Evolutionary conservation across 2,797 vertebrate species (phyloP).

Genomic region (Lerista edwardsae): DNA sequence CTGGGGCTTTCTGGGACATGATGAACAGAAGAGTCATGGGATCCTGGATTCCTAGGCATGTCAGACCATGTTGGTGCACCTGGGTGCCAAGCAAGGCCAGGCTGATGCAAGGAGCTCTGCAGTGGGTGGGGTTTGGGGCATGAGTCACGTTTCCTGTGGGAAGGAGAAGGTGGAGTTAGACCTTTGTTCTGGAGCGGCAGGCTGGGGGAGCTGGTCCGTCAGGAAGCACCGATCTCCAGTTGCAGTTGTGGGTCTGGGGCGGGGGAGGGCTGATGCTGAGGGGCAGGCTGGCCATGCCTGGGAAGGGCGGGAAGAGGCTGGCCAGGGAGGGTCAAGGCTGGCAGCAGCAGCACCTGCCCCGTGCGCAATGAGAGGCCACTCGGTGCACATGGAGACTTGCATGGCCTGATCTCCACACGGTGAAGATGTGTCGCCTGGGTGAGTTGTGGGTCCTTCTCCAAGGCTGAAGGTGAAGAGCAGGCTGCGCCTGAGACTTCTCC

Average conservation of each 20-base stretch:
- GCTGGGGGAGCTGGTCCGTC: conserved; percentile 64
- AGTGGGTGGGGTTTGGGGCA: conserved; percentile 45
- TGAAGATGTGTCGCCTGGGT: conserved; percentile 62
- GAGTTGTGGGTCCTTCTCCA: conserved; percentile 17
- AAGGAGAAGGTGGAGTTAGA: conserved; percentile 54
- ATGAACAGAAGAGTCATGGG: not conserved
- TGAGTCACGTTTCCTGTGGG: conserved; percentile 38
- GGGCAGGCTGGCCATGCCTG: not conserved
- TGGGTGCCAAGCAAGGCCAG: not conserved
- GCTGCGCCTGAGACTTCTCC: too few relatives aligned
- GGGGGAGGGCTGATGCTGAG: fast-evolving
- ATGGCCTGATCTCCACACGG: fast-evolving
- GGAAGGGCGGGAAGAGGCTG: not conserved
- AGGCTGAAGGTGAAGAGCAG: too few relatives aligned
- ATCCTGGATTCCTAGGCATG: not conserved
- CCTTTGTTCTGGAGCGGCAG: not conserved
- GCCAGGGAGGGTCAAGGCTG: not conserved
- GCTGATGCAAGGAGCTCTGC: not conserved
- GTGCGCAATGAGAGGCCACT: not conserved
- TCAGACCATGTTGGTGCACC: not conserved
- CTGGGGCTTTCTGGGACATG: fast-evolving
- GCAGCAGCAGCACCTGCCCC: too few relatives aligned
- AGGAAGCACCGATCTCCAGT: conserved; percentile 41
- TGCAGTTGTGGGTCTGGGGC: not conserved
- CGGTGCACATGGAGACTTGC: not conserved